Evolutionary conservation across 2,888 invertebrate species (phyloP).

Genomic region (Ferdinandea cuprea): DNA sequence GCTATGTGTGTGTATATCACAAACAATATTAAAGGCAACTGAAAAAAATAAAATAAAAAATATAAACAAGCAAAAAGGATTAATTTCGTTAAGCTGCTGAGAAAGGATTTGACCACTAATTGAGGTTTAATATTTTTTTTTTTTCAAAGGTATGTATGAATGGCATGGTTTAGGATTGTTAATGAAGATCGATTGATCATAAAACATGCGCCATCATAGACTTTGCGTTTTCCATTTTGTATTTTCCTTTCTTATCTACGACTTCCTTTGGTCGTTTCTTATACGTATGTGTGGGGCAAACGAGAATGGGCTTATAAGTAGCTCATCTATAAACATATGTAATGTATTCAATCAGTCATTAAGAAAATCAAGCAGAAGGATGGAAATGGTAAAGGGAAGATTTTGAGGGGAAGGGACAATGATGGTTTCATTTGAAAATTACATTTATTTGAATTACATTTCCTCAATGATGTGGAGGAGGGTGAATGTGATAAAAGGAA

Average conservation of each 20-base stretch:
- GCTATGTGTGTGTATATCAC: conserved; percentile 48
- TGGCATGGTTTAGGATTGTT: neutral
- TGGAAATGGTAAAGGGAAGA: neutral
- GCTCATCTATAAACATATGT: conserved; percentile 52
- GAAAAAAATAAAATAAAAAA: neutral
- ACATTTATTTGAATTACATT: conserved; percentile 56
- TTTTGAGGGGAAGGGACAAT: conserved; percentile 7
- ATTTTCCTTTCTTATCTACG: conserved; percentile 1
- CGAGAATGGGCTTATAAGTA: conserved; percentile 5
- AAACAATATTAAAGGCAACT: conserved; percentile 28
- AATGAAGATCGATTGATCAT: conserved; percentile 68
- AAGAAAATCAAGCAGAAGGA: conserved; percentile 13
- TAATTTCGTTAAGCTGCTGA: conserved; percentile 32
- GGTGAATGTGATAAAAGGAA: conserved; percentile 41
- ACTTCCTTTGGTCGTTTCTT: conserved; percentile 34
- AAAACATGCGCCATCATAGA: conserved; percentile 36
- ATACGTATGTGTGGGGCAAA: neutral
- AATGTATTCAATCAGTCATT: conserved; percentile 36
- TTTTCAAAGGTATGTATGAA: conserved; percentile 53
- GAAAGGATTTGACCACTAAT: conserved; percentile 61
- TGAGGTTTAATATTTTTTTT: too few relatives aligned
- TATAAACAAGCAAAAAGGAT: conserved; percentile 46
- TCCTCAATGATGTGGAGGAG: conserved; percentile 8
- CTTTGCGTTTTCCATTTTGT: conserved; percentile 2
- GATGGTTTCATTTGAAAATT: conserved; percentile 52